A percentile compares a stretch with the other conserved stretches of the same genome.
These are phyloP conservation scores for Diplolepis rosae DNA, from an alignment of 2,888 invertebrate species.

Conservation along the genomic window DNA sequence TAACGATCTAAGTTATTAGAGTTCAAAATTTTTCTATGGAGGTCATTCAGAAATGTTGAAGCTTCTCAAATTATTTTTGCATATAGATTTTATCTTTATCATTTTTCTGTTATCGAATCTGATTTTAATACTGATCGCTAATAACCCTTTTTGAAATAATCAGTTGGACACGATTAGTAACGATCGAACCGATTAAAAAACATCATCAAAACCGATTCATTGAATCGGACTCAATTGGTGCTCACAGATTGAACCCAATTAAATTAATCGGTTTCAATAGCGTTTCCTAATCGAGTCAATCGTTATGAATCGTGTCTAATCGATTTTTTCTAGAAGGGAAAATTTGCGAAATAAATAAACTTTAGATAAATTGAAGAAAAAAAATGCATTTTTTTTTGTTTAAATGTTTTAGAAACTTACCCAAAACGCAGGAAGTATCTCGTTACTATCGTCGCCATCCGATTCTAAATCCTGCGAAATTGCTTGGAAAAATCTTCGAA, in stretches of 20 bases:
- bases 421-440: slow-evolving; percentile 4
- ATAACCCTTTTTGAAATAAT: too few relatives aligned
- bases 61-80: not conserved
- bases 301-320: too few relatives aligned
- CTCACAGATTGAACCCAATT: too few relatives aligned
- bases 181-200: too few relatives aligned
- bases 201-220: too few relatives aligned
- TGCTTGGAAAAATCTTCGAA: not conserved
- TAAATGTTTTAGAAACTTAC: not conserved
- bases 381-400: not conserved
- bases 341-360: too few relatives aligned
- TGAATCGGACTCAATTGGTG: too few relatives aligned
- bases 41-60: not conserved
- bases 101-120: not conserved
- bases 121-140: too few relatives aligned
- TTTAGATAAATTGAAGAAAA: not conserved
- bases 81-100: not conserved
- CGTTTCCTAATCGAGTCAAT: too few relatives aligned
- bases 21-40: not conserved
- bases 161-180: too few relatives aligned
- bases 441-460: not conserved
- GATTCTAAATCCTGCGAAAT: slow-evolving; percentile 4
- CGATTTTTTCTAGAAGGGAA: too few relatives aligned
- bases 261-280: too few relatives aligned
- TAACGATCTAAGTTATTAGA: not conserved